Base-by-base conservation (phyloP, 2,797 vertebrate genomes). In the Etheostoma perlongum region DNA sequence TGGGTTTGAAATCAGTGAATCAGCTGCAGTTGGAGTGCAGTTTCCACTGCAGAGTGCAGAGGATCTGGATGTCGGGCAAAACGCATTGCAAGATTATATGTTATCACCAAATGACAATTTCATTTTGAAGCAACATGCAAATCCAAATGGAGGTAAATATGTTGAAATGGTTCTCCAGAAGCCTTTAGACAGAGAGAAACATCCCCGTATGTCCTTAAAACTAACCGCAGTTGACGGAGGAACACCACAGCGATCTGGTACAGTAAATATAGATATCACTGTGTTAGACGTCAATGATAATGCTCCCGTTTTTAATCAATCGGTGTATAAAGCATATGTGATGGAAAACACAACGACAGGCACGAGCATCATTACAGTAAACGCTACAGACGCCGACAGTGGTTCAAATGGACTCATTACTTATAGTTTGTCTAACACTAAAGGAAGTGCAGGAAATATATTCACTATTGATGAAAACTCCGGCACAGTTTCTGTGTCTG, bases 221-320 rank as follows among this genome's bases (percentile, higher is more conserved):
- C 74, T 96, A 1, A 95, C 88, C 9, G 95, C 94, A 0, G 66
- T 91, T 2, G 95, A 96, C 16, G 94, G 94, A 0, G 95, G 94
- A 19, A 79, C 84, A 14, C 95, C 95, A 3, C 87, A 91, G 55
- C 89, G 59, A 73, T 94, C 92, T 49, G 94, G 95, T 0, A 94
- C 93, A 5, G 85, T 90, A 27, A 91, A 93, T 63, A 93, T 96
- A 62, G 64, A 83, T 14, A 82, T 96, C 8, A 91, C 65, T 21
- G 81, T 96, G 6, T 83, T 92, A 1, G 95, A 96, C 77, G 76
- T 0, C 0, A 96, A 96, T 57, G 95, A 95, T 9, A 96, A 95
- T 23, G 60, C 82, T 0, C 94, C 92, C 0, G 75, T 89, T 0
- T 94, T 93, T 36, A 94, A 88, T 47, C 92, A 95, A 2, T 85